These are phyloP conservation scores for Lasaia peninsularis DNA, from an alignment of 1,140 invertebrate species.

Conservation along the genomic window DNA sequence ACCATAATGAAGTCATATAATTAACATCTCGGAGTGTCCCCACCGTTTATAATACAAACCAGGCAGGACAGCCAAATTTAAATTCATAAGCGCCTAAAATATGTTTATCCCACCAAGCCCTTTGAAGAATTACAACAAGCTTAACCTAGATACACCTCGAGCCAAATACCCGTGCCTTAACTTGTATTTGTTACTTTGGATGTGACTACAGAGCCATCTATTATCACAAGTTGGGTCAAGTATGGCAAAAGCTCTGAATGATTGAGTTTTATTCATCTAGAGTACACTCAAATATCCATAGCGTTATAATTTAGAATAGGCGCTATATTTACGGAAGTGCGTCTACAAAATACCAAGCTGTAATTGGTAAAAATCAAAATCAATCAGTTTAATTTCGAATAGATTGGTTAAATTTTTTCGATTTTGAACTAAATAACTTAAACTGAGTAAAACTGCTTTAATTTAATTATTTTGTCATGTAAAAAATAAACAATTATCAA, in stretches of 20 bases:
- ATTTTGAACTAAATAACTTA: no score
- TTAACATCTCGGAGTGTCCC: background rate
- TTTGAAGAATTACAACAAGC: conserved; percentile 26
- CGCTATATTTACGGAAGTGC: no score
- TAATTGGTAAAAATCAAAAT: no score
- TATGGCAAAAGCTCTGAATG: background rate
- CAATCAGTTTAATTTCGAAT: no score
- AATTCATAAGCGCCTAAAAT: background rate
- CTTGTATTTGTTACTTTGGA: conserved; percentile 25
- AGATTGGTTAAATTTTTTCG: no score
- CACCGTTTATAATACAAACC: background rate
- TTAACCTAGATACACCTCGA: conserved; percentile 22
- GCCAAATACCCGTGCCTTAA: conserved; percentile 26
- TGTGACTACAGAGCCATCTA: conserved; percentile 33
- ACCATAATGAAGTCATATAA: background rate
- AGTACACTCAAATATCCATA: background rate
- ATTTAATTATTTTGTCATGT: no score
- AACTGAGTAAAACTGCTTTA: no score
- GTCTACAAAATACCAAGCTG: no score
- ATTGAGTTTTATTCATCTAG: background rate
- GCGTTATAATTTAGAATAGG: no score
- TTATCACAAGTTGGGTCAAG: conserved; percentile 35
- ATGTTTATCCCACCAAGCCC: background rate
- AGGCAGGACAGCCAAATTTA: background rate
- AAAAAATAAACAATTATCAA: no score